Percentiles rank a stretch among this genome's conserved stretches.
These are phyloP conservation scores for Scolopax rusticola DNA, from an alignment of 2,797 vertebrate genomes.

Conservation along the genomic window DNA sequence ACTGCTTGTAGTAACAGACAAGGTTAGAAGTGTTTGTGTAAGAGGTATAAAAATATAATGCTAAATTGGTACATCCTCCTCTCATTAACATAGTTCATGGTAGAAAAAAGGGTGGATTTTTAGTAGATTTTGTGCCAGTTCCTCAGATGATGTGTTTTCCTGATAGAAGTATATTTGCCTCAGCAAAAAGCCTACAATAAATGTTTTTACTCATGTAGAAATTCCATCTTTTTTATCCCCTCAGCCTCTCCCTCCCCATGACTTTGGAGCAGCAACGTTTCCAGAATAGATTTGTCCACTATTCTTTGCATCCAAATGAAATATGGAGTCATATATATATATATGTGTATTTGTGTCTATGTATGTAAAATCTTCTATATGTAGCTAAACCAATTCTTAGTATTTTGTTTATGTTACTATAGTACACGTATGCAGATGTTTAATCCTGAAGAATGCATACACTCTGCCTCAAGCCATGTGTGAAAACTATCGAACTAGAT, in stretches of 20 bases:
- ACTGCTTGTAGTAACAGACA: not conserved
- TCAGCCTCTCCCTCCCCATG: not conserved
- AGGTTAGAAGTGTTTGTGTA: not conserved
- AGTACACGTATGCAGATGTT: not conserved
- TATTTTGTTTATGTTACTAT: not conserved
- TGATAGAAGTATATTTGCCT: not conserved
- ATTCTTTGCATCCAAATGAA: not conserved
- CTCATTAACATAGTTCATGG: not conserved
- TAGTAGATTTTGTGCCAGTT: not conserved
- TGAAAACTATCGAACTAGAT: not conserved
- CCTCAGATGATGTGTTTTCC: not conserved
- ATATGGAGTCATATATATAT: not conserved
- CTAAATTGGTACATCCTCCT: not conserved
- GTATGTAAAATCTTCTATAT: not conserved
- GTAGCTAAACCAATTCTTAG: not conserved
- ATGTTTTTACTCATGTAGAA: not conserved
- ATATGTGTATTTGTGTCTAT: rapidly evolving
- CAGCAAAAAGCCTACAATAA: not conserved
- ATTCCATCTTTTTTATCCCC: not conserved
- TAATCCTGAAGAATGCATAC: not conserved
- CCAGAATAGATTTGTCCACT: not conserved
- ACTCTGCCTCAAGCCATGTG: not conserved
- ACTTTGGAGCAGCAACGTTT: not conserved
- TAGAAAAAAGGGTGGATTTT: not conserved
- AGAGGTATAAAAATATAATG: not conserved